phyloP scores from a whole-genome alignment of 2,888 invertebrate genomes.

The Salticus scenicus region DNA sequence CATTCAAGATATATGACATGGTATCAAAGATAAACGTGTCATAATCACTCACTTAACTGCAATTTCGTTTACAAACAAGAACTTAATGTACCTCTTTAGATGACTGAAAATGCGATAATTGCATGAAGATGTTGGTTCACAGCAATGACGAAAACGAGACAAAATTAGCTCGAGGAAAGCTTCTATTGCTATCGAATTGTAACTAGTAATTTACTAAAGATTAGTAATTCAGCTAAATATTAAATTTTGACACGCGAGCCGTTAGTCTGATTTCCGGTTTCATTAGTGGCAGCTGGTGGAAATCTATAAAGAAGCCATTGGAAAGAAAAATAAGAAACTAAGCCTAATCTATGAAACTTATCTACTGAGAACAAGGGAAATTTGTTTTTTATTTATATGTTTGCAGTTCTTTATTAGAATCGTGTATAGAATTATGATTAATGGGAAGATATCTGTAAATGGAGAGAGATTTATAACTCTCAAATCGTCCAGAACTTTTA shows the following conservation, averaged over 20 bases:
- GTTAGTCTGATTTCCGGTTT: conserved; percentile 49
- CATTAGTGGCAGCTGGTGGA: background rate
- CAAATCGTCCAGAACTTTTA: background rate
- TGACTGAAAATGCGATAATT: conserved; percentile 6
- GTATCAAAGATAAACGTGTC: too few relatives aligned
- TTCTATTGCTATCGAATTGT: background rate
- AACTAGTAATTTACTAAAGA: background rate
- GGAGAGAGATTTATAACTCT: background rate
- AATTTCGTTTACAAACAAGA: background rate
- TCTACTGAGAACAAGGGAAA: background rate
- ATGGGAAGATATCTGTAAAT: background rate
- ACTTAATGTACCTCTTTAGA: background rate
- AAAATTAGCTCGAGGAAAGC: background rate
- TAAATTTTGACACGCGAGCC: conserved; percentile 29
- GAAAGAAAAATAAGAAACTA: background rate
- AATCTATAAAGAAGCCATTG: conserved; percentile 5
- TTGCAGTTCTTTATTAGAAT: conserved; percentile 7
- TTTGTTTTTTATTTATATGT: background rate
- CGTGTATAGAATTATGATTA: background rate
- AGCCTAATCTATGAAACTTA: background rate
- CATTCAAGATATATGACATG: too few relatives aligned
- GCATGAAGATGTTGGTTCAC: background rate
- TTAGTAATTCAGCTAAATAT: background rate
- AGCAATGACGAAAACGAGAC: background rate
- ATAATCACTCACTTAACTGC: background rate